Evolutionary conservation across 2,888 invertebrate genomes (phyloP).

Genomic region (Rhagonycha fulva): DNA sequence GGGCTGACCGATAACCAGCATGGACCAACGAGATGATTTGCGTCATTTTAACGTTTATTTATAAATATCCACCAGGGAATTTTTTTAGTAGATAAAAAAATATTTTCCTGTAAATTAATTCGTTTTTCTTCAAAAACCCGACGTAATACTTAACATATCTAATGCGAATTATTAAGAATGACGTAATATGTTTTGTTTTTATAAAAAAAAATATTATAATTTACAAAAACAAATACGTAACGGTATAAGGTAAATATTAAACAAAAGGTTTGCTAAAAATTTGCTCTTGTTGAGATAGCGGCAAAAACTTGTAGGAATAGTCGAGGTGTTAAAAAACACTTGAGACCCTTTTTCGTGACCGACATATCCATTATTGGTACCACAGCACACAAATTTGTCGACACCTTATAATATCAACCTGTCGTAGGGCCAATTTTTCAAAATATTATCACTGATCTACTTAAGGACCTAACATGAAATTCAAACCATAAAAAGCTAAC

Average conservation of each 20-base stretch:
- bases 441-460: constrained; percentile 27
- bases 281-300: constrained; percentile 3
- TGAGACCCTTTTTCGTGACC: not conserved
- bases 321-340: constrained; percentile 15
- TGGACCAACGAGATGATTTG: constrained; percentile 28
- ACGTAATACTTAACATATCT: too few relatives aligned
- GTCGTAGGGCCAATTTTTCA: constrained; percentile 36
- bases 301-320: not conserved
- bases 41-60: constrained; percentile 23
- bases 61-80: constrained; percentile 13
- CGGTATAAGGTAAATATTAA: not conserved
- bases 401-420: constrained; percentile 43
- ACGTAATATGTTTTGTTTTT: not conserved
- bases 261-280: constrained; percentile 11
- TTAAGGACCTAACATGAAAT: not conserved
- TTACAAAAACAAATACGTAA: too few relatives aligned
- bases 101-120: not conserved
- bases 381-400: constrained; percentile 29
- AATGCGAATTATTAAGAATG: not conserved
- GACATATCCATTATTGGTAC: not conserved
- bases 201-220: not conserved
- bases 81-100: constrained; percentile 5
- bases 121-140: not conserved
- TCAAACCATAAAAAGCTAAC: not conserved
- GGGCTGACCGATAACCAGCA: constrained; percentile 28